Evolutionary conservation across 2,888 invertebrate species (phyloP), one percentile per base, ranked within the genome.

Genomic region (Elaeidobius kamerunicus): DNA sequence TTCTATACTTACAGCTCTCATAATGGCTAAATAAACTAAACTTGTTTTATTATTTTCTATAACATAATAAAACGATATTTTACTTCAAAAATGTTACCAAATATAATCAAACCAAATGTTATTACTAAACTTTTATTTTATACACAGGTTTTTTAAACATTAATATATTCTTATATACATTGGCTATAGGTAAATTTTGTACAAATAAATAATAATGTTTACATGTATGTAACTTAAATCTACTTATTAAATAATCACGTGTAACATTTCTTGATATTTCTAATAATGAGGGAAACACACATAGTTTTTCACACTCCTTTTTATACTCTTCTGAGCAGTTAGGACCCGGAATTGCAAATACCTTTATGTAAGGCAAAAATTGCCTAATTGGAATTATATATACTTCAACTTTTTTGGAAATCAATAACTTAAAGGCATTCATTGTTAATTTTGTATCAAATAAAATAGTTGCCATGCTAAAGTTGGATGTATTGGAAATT

Each of bases 221-320:
- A 11, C 62, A 49, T 44, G 35, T 56, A 9, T 42, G 45, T n/a
- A 60, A 49, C 3, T 55, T 52, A 52, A 51, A 59, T 23, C 34
- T 59, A 17, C 46, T 16, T 7, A 57, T 59, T 14, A 67, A 52
- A 52, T 60, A 43, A 36, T 61, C 60, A 39, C 65, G 57, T 41
- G 62, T 35, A 40, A 50, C 39, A 52, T 67, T 60, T 54, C 66
- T 60, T 36, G 65, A 49, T 41, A 67, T 42, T 56, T 67, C 63
- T 12, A 66, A 36, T 52, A 67, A 60, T 2, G 61, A 61, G 18
- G 65, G 65, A 46, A 64, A n/a, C 12, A 32, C 35, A 18, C 42
- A 20, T 11, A 48, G 12, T 5, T n/a, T 39, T n/a, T 44, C 20
- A 9, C 14, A 19, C 2, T 49, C 32, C n/a, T 18, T 18, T 27